Evolutionary conservation across 2,888 invertebrate species (phyloP).

Genomic region (Syrista parreyssii): DNA sequence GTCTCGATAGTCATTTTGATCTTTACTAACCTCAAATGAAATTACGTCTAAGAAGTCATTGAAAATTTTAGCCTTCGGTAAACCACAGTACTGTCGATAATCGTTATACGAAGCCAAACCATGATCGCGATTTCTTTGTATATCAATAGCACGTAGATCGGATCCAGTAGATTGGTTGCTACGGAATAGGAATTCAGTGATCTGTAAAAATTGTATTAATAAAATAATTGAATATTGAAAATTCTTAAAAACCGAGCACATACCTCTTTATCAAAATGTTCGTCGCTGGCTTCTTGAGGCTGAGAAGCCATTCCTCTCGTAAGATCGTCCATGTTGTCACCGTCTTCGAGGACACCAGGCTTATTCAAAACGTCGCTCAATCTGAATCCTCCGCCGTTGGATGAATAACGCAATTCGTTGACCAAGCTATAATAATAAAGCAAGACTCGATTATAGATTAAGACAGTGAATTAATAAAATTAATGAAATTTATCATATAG

Average conservation of each 20-base stretch:
- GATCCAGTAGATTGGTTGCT: constrained; percentile 79
- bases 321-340: constrained; percentile 77
- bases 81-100: constrained; percentile 81
- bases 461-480: constrained; percentile 28
- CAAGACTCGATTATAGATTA: constrained; percentile 33
- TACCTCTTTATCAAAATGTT: constrained; percentile 81
- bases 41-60: constrained; percentile 78
- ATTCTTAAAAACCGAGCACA: constrained; percentile 35
- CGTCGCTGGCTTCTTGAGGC: constrained; percentile 81
- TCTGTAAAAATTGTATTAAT: constrained; percentile 63
- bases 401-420: constrained; percentile 69
- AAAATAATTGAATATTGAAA: constrained; percentile 1
- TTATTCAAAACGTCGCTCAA: constrained; percentile 79
- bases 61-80: constrained; percentile 77
- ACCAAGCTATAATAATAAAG: constrained; percentile 68
- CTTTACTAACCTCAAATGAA: constrained; percentile 27
- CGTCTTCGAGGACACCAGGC: constrained; percentile 74
- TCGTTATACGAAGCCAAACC: constrained; percentile 84
- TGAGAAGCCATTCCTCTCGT: constrained; percentile 82
- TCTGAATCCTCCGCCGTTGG: constrained; percentile 69
- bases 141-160: constrained; percentile 84
- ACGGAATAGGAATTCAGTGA: constrained; percentile 76
- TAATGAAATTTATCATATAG: neutral
- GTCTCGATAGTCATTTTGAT: neutral
- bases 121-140: constrained; percentile 89